Evolutionary conservation across 1,140 invertebrate species (phyloP).

Genomic region (Papilio xuthus): DNA sequence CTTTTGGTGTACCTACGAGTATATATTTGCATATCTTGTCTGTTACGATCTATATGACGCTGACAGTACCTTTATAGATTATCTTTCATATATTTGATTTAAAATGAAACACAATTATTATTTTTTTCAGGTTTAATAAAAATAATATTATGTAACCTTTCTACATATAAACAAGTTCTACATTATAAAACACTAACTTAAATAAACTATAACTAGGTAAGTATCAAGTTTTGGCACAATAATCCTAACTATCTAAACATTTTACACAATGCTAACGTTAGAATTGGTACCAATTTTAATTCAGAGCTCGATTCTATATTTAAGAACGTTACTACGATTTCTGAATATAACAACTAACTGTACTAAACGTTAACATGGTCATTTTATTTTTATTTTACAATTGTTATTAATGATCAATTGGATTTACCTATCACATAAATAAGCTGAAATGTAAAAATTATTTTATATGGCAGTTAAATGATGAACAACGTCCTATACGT

Average conservation of each 20-base stretch:
- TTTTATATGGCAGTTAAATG: not conserved
- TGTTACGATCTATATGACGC: too few species aligned
- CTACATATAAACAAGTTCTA: slow-evolving; percentile 72
- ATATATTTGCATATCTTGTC: too few species aligned
- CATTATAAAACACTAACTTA: slow-evolving; percentile 71
- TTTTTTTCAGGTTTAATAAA: slow-evolving; percentile 67
- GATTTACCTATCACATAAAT: slow-evolving; percentile 11
- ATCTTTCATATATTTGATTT: not conserved
- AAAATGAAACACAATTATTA: slow-evolving; percentile 43
- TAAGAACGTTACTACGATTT: slow-evolving; percentile 13
- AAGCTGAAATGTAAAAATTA: slow-evolving; percentile 7
- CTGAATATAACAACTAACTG: slow-evolving; percentile 13
- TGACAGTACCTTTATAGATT: too few species aligned
- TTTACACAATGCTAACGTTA: slow-evolving; percentile 19
- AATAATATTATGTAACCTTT: slow-evolving; percentile 62
- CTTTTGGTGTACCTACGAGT: too few species aligned
- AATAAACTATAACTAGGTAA: slow-evolving; percentile 51
- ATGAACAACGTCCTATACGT: not conserved
- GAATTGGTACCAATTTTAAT: slow-evolving; percentile 22
- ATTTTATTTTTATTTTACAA: slow-evolving; percentile 1
- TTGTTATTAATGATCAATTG: not conserved
- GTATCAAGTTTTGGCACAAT: slow-evolving; percentile 67
- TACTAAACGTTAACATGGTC: slow-evolving; percentile 2
- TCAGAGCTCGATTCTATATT: slow-evolving; percentile 5
- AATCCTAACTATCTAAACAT: slow-evolving; percentile 33